phyloP scores from a whole-genome alignment of 2,797 vertebrate species.

The Cynopterus sphinx region DNA sequence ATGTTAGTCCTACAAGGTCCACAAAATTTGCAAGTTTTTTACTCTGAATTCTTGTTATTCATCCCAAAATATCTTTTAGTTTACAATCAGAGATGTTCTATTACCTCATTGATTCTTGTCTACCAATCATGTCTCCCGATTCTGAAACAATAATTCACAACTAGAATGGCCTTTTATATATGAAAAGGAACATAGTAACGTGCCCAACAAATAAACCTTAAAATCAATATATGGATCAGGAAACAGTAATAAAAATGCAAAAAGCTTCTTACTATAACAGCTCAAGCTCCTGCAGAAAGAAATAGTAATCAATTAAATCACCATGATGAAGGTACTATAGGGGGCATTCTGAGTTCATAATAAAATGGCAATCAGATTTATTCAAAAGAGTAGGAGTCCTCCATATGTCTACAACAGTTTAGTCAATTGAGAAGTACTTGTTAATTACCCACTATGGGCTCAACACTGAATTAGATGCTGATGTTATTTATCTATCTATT shows the following conservation, averaged over 20 bases:
- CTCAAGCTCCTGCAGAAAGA: not conserved
- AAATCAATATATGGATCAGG: slow-evolving; percentile 11
- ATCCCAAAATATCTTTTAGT: not conserved
- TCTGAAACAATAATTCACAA: not conserved
- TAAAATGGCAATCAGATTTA: slow-evolving; percentile 16
- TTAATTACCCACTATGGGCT: not conserved
- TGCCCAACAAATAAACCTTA: not conserved
- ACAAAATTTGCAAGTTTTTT: not conserved
- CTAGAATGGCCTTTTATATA: not conserved
- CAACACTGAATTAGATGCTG: not conserved
- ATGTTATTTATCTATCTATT: no score
- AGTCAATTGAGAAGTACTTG: not conserved
- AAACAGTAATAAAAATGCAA: slow-evolving; percentile 28
- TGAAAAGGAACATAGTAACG: not conserved
- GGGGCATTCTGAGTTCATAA: not conserved
- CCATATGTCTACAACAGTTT: not conserved
- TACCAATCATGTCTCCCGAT: not conserved
- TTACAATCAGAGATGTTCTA: not conserved
- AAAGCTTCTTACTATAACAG: not conserved
- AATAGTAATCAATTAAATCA: slow-evolving; percentile 25
- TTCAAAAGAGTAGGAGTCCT: not conserved
- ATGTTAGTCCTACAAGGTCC: not conserved
- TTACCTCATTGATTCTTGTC: not conserved
- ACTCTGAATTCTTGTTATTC: not conserved
- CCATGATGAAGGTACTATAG: not conserved